These are phyloP conservation scores for Cynopterus sphinx DNA, from an alignment of 2,797 vertebrate species.

Conservation along the genomic window DNA sequence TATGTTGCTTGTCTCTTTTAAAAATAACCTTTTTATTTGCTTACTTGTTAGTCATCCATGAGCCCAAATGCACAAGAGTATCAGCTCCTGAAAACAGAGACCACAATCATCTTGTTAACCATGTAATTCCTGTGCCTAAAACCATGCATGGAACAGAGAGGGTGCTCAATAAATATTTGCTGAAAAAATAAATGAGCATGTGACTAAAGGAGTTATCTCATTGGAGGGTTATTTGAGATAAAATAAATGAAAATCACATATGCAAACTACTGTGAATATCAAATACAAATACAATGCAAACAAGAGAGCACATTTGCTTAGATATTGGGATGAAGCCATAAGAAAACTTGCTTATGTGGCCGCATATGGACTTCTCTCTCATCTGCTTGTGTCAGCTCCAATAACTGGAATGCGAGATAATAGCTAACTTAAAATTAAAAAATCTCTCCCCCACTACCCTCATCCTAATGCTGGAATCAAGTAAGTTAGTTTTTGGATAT, in stretches of 20 bases:
- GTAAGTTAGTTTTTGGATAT: constrained; percentile 58
- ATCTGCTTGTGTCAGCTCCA: constrained; percentile 2
- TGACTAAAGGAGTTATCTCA: neutral
- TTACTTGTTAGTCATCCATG: neutral
- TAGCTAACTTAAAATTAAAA: constrained; percentile 58
- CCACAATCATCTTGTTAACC: neutral
- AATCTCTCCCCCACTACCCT: neutral
- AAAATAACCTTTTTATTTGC: neutral
- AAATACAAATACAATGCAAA: neutral
- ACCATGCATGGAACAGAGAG: neutral
- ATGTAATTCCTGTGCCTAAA: neutral
- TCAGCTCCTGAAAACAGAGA: neutral
- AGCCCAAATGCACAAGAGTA: neutral
- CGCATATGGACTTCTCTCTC: neutral
- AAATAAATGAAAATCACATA: neutral
- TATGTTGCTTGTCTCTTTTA: neutral
- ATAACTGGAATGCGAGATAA: constrained; percentile 37
- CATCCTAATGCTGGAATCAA: constrained; percentile 35
- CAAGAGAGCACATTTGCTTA: neutral
- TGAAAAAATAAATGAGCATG: neutral
- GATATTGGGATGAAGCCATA: neutral
- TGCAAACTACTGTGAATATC: neutral
- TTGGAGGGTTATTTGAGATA: neutral
- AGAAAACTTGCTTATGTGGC: neutral
- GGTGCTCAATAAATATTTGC: neutral